Base-by-base conservation (phyloP, 2,113 vertebrate genomes). In the Cygnus buccinator region DNA sequence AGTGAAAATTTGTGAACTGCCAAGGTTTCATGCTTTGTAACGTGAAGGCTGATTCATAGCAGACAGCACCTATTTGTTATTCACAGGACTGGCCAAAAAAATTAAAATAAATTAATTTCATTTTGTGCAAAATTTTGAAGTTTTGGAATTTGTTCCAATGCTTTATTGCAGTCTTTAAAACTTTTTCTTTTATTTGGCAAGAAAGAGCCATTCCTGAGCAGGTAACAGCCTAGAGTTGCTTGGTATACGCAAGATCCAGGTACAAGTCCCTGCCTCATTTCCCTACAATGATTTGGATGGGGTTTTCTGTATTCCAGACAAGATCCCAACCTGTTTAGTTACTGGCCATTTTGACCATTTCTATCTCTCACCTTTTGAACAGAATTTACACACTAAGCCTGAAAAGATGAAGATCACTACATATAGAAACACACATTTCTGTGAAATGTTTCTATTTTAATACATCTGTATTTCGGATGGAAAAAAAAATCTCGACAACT, bases 1-100 rank as follows among this genome's bases (percentile, higher is more conserved):
- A 71, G 52, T 31, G 70, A 89, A 97, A 90, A 92, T 87, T 90
- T 90, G 55, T 61, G 82, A 93, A 84, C 41, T 89, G 83, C 68
- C 79, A 78, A 90, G 63, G 77, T 54, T 89, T 76, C 37, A 33
- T n/a, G 29, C 86, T 84, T 76, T 66, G 41, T 67, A 80, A 80
- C 67, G 62, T 0, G 16, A 61, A 76, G 43, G 68, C 58, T 91
- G 84, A 61, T 73, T 79, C 68, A 75, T 68, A 87, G 41, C 19
- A 93, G 85, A 81, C 61, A 93, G 63, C 23, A 81, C 18, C 33
- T 81, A 84, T 59, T 94, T 95, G 48, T 81, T 92, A 94, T 81
- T 89, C 87, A 75, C 7, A 82, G 66, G 17, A 87, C 70, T 61
- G 73, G 84, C 41, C 84, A 92, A 94, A 88, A 80, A 57, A 91